Evolutionary conservation across 2,113 vertebrate species (phyloP), one percentile per base, ranked within the genome.

Genomic region (Aviceda subcristata): DNA sequence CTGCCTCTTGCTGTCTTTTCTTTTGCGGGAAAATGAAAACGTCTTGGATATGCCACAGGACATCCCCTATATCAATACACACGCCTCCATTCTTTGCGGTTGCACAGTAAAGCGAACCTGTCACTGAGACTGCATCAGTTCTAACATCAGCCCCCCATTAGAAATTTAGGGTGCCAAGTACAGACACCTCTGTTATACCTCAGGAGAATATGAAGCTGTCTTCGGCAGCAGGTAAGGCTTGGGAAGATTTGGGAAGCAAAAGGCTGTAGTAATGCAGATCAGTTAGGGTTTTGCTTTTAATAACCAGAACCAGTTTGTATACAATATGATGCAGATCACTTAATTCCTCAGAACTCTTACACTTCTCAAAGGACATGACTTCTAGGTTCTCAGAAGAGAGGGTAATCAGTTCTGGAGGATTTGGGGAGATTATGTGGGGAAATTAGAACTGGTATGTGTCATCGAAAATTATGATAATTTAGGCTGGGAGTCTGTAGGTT

Each of bases 101-200:
- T 77, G 12, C 24, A 21, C 0, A 0, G 6, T 78, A 59, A 89
- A 82, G 11, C 0, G 12, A 67, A 57, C 1, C 6, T 20, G 18
- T 64, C 30, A 39, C 38, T 46, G 22, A 46, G 34, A 46, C 27
- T 43, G 7, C 22, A 71, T 50, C 48, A 32, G 19, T 75, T 67
- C 48, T 66, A 75, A 12, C 10, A 76, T 8, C 26, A 94, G 7
- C 12, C 30, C 94, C 94, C 45, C 13, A 15, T 22, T 41, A 68
- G 46, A 64, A 79, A 75, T 64, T 34, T 32, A 45, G 34, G 8
- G 14, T 66, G 36, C 18, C 50, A 76, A 26, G 29, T 23, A 72
- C 43, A 92, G 32, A 50, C 7, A 34, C 9, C 6, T 41, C 20
- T 64, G 15, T 46, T 90, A 90, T 66, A 59, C 20, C 38, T 38